A percentile compares a stretch with the other conserved stretches of the same genome.
Evolutionary conservation across 1,140 invertebrate species (phyloP).

Genomic region (Macrobrachium nipponense): DNA sequence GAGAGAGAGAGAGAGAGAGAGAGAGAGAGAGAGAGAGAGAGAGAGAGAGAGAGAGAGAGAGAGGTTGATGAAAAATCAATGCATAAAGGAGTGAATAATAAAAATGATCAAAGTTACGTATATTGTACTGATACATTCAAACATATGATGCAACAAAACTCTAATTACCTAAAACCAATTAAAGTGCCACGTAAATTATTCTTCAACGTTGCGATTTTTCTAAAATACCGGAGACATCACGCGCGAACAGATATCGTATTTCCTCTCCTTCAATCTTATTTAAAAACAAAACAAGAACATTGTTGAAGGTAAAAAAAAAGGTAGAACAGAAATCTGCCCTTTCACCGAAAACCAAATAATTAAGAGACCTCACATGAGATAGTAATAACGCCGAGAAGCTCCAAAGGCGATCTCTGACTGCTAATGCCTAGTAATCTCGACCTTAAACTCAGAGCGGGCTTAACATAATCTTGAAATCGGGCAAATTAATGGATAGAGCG

Average conservation of each 20-base stretch:
- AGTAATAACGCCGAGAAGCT: neutral
- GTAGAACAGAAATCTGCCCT: neutral
- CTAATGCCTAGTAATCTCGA: neutral
- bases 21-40: conserved; percentile 13
- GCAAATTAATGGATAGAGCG: conserved; percentile 35
- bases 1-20: neutral
- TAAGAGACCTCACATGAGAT: neutral
- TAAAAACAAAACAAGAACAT: neutral
- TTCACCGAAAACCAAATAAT: neutral
- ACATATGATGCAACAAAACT: neutral
- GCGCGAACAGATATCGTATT: too few relatives aligned
- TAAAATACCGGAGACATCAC: too few relatives aligned
- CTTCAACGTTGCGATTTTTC: too few relatives aligned
- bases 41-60: conserved; percentile 35
- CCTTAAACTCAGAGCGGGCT: neutral
- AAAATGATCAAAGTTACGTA: neutral
- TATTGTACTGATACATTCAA: neutral
- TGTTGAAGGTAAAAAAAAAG: neutral
- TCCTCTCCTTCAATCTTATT: neutral
- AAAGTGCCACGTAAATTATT: too few relatives aligned
- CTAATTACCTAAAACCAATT: neutral
- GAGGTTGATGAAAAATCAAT: conserved; percentile 5
- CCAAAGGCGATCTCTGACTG: neutral
- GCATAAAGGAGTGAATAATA: neutral
- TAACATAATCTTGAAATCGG: neutral